These are phyloP conservation scores for Lethrus apterus DNA, from an alignment of 1,140 invertebrate genomes.

Conservation along the genomic window DNA sequence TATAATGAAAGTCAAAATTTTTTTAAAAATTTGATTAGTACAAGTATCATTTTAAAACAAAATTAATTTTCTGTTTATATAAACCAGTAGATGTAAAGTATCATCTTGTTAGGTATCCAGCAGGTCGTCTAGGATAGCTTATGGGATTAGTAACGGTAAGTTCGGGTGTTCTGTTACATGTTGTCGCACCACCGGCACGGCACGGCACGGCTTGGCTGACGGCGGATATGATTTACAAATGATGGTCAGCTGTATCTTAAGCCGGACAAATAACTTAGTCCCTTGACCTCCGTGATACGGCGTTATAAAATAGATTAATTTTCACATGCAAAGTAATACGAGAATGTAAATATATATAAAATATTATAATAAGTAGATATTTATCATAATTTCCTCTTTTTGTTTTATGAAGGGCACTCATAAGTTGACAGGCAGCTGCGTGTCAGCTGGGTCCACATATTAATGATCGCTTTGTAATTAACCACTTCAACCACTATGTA, in stretches of 20 bases:
- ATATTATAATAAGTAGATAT: constrained; percentile 35
- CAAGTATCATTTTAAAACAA: too few species aligned
- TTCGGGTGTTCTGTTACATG: constrained; percentile 7
- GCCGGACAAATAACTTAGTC: constrained; percentile 9
- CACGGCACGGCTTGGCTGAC: too few species aligned
- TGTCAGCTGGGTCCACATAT: constrained; percentile 37
- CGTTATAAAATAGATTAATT: constrained; percentile 16
- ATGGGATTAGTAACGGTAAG: constrained; percentile 9
- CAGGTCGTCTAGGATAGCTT: not conserved
- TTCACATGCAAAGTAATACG: constrained; percentile 16
- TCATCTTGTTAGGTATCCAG: not conserved
- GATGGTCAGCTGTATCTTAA: constrained; percentile 14
- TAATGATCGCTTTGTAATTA: constrained; percentile 41
- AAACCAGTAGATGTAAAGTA: not conserved
- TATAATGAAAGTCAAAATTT: too few species aligned
- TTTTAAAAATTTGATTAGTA: too few species aligned
- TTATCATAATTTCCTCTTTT: constrained; percentile 39
- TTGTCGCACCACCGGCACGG: constrained; percentile 8
- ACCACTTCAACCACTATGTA: constrained; percentile 28
- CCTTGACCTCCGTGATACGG: constrained; percentile 11
- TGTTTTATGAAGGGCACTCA: constrained; percentile 35
- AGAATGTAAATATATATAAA: constrained; percentile 34
- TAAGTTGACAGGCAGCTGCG: constrained; percentile 33
- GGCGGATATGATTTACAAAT: constrained; percentile 15
- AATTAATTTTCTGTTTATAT: too few species aligned